A percentile compares a stretch with the other conserved stretches of the same genome.
Conservation (phyloP, 2,113 vertebrate species). For the Daubentonia madagascariensis region DNA sequence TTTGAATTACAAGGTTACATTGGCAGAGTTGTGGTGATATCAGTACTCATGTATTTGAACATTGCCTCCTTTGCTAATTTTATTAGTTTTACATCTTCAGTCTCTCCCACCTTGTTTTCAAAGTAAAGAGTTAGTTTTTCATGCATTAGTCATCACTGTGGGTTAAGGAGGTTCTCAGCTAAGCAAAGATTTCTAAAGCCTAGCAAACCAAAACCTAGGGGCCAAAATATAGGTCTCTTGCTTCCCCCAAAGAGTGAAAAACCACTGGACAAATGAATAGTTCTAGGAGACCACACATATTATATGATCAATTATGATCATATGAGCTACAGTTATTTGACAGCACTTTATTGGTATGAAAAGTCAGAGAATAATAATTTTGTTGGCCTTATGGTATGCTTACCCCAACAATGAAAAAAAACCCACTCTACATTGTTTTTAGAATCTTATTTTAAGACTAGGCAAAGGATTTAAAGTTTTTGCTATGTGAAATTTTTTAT, state of each 20-base stretch:
- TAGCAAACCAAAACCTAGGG: not conserved
- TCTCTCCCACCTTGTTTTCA: slow-evolving; percentile 16
- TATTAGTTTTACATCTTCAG: not conserved
- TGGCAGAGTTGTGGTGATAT: not conserved
- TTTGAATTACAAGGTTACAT: not conserved
- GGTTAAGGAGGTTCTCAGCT: not conserved
- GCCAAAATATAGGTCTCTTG: not conserved
- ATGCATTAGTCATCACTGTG: not conserved
- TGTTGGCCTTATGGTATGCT: not conserved
- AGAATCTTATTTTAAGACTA: not conserved
- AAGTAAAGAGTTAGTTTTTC: not conserved
- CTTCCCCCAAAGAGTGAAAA: not conserved
- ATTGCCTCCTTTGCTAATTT: not conserved
- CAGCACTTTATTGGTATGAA: slow-evolving; percentile 10
- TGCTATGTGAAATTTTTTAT: not conserved
- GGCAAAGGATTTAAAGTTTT: not conserved
- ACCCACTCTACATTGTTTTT: not conserved
- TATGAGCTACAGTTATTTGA: not conserved
- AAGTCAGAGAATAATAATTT: not conserved
- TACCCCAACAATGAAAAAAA: not conserved
- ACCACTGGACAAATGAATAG: not conserved
- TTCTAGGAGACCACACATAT: not conserved
- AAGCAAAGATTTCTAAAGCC: not conserved
- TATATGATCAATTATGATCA: not conserved
- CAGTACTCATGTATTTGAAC: not conserved